Percentiles rank a stretch among this genome's conserved stretches.
These are phyloP conservation scores for Meiosimyza decipiens DNA, from an alignment of 2,888 invertebrate genomes.

Conservation along the genomic window DNA sequence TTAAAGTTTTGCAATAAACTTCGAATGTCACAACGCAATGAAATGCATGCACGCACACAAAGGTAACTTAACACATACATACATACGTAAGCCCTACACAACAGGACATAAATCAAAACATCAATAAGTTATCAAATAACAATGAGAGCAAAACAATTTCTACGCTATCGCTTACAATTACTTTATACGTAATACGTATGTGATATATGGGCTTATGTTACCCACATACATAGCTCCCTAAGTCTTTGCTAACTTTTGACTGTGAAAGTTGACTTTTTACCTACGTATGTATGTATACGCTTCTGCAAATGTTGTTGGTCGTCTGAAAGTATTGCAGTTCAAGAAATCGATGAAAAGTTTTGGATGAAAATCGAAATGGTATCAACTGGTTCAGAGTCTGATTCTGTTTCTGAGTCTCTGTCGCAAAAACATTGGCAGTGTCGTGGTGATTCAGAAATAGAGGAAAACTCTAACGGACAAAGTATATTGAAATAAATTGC, in stretches of 20 bases:
- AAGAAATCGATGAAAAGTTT: no score
- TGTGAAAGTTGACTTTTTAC: no score
- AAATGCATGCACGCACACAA: conserved; percentile 17
- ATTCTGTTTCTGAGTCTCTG: no score
- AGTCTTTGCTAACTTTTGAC: no score
- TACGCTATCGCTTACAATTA: conserved; percentile 34
- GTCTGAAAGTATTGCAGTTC: no score
- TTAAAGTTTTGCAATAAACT: conserved; percentile 21
- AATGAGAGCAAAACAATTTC: conserved; percentile 36
- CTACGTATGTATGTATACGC: no score
- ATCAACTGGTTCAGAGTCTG: no score
- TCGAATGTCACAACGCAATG: conserved; percentile 16
- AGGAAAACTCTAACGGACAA: conserved; percentile 27
- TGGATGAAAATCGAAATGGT: no score
- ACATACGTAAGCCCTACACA: background rate
- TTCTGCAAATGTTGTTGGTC: no score
- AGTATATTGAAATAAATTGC: conserved; percentile 39
- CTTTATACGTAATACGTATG: conserved; percentile 8
- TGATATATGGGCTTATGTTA: conserved; percentile 11
- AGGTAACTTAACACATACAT: background rate
- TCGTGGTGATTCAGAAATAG: background rate
- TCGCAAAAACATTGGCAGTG: background rate
- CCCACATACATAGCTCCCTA: no score
- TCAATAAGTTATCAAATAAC: conserved; percentile 38
- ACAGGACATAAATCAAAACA: conserved; percentile 37